phyloP scores from a whole-genome alignment of 2,797 vertebrate genomes.

The Diplodus puntazzo region DNA sequence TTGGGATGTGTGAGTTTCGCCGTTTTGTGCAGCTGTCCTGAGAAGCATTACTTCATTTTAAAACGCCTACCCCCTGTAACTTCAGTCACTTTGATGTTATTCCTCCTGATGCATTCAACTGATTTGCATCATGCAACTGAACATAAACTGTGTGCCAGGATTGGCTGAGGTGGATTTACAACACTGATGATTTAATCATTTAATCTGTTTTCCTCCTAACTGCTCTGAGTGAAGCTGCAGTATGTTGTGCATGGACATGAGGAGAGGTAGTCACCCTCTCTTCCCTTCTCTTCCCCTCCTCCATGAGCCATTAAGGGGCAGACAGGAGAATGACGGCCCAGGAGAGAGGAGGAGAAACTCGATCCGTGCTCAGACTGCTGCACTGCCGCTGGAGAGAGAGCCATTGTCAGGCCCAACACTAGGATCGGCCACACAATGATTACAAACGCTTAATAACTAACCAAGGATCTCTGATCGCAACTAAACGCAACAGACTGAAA shows the following conservation, averaged over 20 bases:
- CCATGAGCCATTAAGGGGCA: slow-evolving; percentile 82
- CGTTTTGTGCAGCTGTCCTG: background rate
- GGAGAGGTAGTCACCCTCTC: slow-evolving; percentile 58
- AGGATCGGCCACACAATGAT: slow-evolving; percentile 31
- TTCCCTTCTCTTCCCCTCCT: slow-evolving; percentile 72
- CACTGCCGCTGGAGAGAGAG: slow-evolving; percentile 81
- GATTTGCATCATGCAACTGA: slow-evolving; percentile 1
- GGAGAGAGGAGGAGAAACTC: slow-evolving; percentile 84
- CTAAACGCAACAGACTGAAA: slow-evolving; percentile 1
- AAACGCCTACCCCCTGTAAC: background rate
- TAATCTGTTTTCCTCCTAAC: background rate
- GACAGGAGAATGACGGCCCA: slow-evolving; percentile 82
- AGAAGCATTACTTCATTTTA: background rate
- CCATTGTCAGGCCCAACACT: slow-evolving; percentile 76
- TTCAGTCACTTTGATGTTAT: background rate
- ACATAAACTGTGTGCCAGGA: slow-evolving; percentile 8
- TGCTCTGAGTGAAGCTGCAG: slow-evolving; percentile 23
- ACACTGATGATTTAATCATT: slow-evolving; percentile 13
- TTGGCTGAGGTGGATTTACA: slow-evolving; percentile 7
- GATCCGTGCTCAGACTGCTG: slow-evolving; percentile 82
- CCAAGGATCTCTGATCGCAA: slow-evolving; percentile 15
- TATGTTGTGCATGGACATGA: slow-evolving; percentile 46
- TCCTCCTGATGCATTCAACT: background rate
- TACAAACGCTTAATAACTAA: slow-evolving; percentile 41
- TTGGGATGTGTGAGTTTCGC: background rate